Base-by-base conservation (phyloP, 2,888 invertebrate species). In the Rhagonycha lutea region DNA sequence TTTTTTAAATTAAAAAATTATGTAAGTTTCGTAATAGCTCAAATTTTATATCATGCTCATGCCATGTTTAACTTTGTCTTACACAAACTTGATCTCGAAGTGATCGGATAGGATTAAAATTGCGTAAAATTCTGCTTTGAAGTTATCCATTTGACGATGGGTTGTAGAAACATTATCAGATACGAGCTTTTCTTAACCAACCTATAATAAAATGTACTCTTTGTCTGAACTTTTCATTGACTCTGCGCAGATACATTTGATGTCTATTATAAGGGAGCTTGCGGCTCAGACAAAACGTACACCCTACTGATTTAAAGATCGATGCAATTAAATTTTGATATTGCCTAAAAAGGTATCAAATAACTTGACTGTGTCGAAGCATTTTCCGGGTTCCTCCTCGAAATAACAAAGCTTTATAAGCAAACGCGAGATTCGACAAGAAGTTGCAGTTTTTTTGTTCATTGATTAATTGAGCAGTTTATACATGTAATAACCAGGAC, bases 71-170 rank as follows among this genome's bases (percentile, higher is more conserved):
- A 47, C 47, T 47, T 47, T 47, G 47, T 47, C 76, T 74, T 78
- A 75, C 73, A 80, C 80, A 80, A 80, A 81, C 81, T 74, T 78
- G 81, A 81, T 81, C 79, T 79, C n/a, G n/a, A 79, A 81, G 80
- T 82, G 82, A 82, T 81, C 82, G 78, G 81, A 82, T 83, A 80
- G 80, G 81, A 82, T 83, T 81, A 82, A 81, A 82, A 80, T 76
- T 75, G 80, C 79, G 81, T 81, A 79, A 80, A 83, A 83, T 81
- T 81, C 80, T 80, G 80, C 81, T 82, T 80, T 82, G 82, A 81
- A 81, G 80, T 79, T 81, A 81, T 81, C 82, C 80, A 81, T 82
- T 80, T 80, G 81, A 81, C 72, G 78, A 76, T 65, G 81, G 79
- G 69, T 73, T 76, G 76, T 71, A 80, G 79, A 81, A 82, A 81